Evolutionary conservation across 1,140 invertebrate species (phyloP).

Genomic region (Drosophila tsacasi): DNA sequence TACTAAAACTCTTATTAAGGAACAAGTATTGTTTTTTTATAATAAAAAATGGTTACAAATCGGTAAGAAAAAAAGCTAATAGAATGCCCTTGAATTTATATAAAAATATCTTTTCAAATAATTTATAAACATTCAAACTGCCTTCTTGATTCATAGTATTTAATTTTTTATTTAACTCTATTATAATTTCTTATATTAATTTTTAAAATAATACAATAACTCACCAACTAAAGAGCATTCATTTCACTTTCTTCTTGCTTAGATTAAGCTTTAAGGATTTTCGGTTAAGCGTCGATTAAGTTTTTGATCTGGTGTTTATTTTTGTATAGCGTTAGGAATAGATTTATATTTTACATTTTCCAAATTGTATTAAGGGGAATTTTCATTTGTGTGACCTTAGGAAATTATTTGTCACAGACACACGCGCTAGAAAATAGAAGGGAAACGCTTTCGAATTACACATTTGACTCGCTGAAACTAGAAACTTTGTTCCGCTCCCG

Average conservation of each 20-base stretch:
- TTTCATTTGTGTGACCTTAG: constrained; percentile 20
- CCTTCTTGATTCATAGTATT: background rate
- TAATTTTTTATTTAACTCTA: background rate
- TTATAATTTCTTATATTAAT: background rate
- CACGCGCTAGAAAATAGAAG: constrained; percentile 40
- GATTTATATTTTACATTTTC: constrained; percentile 39
- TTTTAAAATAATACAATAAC: background rate
- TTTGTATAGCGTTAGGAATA: constrained; percentile 33
- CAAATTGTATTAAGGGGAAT: constrained; percentile 15
- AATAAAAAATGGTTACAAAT: background rate
- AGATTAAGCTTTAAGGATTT: constrained; percentile 10
- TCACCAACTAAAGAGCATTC: constrained; percentile 37
- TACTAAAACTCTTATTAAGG: background rate
- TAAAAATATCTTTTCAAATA: background rate
- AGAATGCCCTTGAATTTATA: background rate
- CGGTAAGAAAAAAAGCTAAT: background rate
- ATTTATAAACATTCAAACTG: background rate
- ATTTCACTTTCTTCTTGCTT: constrained; percentile 21
- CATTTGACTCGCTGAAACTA: constrained; percentile 5
- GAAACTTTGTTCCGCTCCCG: constrained; percentile 47
- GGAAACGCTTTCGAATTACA: constrained; percentile 13
- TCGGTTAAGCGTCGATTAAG: constrained; percentile 38
- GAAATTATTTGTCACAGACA: constrained; percentile 61
- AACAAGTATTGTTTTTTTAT: background rate
- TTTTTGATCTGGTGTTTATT: constrained; percentile 41